Base-by-base conservation (phyloP, 2,113 vertebrate genomes). In the Pantherophis guttatus region DNA sequence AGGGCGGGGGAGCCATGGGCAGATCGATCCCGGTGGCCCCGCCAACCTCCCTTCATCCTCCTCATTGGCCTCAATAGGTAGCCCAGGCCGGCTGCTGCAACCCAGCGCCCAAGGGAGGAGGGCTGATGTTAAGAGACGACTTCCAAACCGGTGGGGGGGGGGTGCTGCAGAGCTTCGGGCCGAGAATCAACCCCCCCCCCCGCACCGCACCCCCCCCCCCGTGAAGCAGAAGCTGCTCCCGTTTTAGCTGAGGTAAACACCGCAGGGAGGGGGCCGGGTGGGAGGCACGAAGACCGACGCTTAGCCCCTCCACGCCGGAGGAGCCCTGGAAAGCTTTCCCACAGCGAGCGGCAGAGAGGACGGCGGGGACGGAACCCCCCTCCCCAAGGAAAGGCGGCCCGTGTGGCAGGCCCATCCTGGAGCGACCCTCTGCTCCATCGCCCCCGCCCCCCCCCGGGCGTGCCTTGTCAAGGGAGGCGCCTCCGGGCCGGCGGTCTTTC, bases 381-480 rank as follows among this genome's bases (percentile, higher is more conserved):
- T 9, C 58, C 58, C 58, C 58, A 23, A 4, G n/a, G n/a, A 33
- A 65, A 94, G 12, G 91, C 44, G 54, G 9, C 26, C 10, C 11
- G 17, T 8, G 52, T 2, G 65, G 57, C 70, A 57, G 86, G 90
- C 55, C 55, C 90, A 54, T 85, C n/a, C 93, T 65, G 94, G 23
- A 52, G 92, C 94, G 92, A 87, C 93, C 12, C 44, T 1, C 93
- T n/a, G 81, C 94, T 95, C 97, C 88, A 59, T 94, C 91, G 93
- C n/a, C n/a, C 65, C 3, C 26, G 5, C 1, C 12, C 24, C 5
- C n/a, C 86, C 48, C 93, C 93, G 97, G 98, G 98, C 99, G 91
- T 99, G 98, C 99, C 98, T 99, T 97, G 97, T 98, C 97, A 97
- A 96, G 92, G 98, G 95, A 96, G 98, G 96, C 97, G 97, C 93